Base-by-base conservation (phyloP, 2,888 invertebrate species). In the Chesias legatella region DNA sequence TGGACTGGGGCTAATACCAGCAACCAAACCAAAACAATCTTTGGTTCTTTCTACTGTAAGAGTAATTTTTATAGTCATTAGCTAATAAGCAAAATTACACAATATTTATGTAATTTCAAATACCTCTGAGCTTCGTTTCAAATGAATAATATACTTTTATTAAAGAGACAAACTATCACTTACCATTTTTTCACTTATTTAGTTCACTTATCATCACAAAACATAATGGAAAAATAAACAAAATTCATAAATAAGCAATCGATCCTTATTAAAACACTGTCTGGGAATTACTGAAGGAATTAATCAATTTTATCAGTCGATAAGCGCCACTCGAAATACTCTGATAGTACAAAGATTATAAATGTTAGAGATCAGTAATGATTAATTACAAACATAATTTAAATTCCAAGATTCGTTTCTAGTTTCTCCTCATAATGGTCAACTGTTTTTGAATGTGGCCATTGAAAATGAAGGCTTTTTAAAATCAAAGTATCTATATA, bases 311-410 rank as follows among this genome's bases (percentile, higher is more conserved):
- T 53, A 53, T 53, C 59, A 61, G 70, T 56, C 60, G 81, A 82
- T 83, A 83, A 79, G 60, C 68, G 64, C 68, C 73, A 77, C 74
- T 80, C 58, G 48, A 56, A 53, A 53, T 53, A 62, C 56, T 58
- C 32, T 58, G 69, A 69, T 72, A 74, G 67, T 63, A 63, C 47
- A 35, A 48, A 64, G 79, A 76, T 81, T 73, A 66, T 61, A 56
- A 53, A 43, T 47, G 56, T 52, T 61, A 57, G 48, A 26, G 64
- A 67, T 62, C 52, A 63, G 49, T 39, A 53, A 53, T 51, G 60
- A 65, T 63, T 54, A 67, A 65, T 68, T 61, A 55, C 29, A 28
- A 6, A 35, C 35, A 7, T 11, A 22, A 32, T 9, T 10, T 22
- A 22, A 9, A 22, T 21, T 28, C 22, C 27, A 28, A 17, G 26